Conservation (phyloP, 2,113 vertebrate species). For the Axis porcinus region DNA sequence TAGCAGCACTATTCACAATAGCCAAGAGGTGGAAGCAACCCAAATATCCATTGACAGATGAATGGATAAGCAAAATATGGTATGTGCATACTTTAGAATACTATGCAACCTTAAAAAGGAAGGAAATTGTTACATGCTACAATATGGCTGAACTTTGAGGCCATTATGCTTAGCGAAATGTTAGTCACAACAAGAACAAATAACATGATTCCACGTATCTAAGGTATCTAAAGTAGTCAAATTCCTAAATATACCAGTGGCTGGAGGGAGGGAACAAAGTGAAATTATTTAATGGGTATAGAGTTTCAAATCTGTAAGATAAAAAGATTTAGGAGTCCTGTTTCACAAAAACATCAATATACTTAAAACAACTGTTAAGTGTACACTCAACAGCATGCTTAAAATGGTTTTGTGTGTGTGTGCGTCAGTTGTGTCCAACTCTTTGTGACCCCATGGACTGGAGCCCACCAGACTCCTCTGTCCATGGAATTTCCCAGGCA, state of each 20-base stretch:
- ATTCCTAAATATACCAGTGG: neutral
- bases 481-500: neutral
- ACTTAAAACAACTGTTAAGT: neutral
- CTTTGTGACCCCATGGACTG: neutral
- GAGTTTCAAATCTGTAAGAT: neutral
- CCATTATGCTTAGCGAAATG: neutral
- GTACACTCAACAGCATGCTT: neutral
- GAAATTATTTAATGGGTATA: neutral
- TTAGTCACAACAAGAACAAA: neutral
- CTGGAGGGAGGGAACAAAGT: neutral
- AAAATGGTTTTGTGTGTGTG: neutral
- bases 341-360: neutral
- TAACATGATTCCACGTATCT: neutral
- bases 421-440: neutral
- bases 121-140: neutral
- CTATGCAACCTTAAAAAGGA: neutral
- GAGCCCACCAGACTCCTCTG: neutral
- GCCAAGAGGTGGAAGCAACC: neutral
- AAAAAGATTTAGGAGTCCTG: neutral
- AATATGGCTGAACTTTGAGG: neutral
- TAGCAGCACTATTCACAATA: neutral
- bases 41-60: neutral
- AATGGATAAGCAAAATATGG: neutral
- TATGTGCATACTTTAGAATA: neutral
- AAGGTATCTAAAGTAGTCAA: neutral